A percentile compares a stretch with the other conserved stretches of the same genome.
phyloP scores from a whole-genome alignment of 1,140 invertebrate species.

The Drosophila equinoxialis region DNA sequence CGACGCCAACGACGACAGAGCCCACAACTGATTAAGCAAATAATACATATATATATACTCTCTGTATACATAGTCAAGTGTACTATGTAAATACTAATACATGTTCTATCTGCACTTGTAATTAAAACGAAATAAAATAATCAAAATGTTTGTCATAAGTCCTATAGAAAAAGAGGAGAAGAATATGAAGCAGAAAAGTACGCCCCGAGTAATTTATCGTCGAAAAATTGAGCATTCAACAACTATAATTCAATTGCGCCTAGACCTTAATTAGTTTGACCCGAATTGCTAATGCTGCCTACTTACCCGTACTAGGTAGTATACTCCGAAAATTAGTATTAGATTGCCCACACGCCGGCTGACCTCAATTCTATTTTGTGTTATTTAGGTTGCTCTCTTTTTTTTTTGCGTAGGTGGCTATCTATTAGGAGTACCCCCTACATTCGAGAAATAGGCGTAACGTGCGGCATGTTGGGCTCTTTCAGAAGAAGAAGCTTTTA shows the following conservation, averaged over 20 bases:
- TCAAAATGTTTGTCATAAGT: not conserved
- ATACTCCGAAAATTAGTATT: conserved; percentile 18
- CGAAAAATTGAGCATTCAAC: not conserved
- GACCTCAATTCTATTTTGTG: conserved; percentile 23
- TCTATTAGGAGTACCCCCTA: not conserved
- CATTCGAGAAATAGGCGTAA: not conserved
- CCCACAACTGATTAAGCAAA: conserved; percentile 43
- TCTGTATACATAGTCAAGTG: not conserved
- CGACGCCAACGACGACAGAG: not conserved
- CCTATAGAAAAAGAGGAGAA: not conserved
- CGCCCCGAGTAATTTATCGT: conserved; percentile 1
- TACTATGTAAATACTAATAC: conserved; percentile 2
- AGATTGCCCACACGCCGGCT: conserved; percentile 58
- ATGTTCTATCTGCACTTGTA: conserved; percentile 9
- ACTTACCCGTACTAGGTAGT: not conserved
- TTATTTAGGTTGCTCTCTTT: conserved; percentile 4
- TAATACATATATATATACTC: not conserved
- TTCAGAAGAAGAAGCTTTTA: too few relatives aligned
- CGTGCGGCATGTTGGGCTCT: too few relatives aligned
- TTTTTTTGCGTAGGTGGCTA: conserved; percentile 1
- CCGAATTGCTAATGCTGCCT: conserved; percentile 23
- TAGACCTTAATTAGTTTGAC: conserved; percentile 58
- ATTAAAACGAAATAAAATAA: conserved; percentile 8
- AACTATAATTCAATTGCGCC: conserved; percentile 37
- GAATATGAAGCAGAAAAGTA: not conserved